Conservation (phyloP, 2,888 invertebrate species). For the Cerastis leucographa region DNA sequence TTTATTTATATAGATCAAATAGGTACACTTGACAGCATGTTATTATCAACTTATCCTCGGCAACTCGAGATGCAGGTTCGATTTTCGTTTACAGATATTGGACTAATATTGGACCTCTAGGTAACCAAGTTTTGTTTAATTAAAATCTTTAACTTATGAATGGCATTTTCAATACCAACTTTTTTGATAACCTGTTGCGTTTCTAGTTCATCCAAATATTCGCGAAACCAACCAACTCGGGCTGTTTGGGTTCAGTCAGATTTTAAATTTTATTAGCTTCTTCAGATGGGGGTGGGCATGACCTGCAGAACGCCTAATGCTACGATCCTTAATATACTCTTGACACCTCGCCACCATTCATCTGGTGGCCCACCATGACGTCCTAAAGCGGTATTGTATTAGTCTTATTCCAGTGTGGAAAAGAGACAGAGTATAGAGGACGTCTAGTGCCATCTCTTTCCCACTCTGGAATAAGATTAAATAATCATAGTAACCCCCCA, state of each 20-base stretch:
- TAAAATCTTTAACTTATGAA: background rate
- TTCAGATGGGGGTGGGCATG: background rate
- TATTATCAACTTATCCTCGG: no score
- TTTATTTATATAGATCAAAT: no score
- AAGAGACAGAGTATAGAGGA: no score
- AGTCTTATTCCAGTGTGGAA: no score
- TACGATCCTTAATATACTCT: background rate
- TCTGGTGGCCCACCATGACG: no score
- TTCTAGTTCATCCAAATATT: background rate
- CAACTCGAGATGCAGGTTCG: background rate
- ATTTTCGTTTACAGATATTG: background rate
- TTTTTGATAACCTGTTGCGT: background rate
- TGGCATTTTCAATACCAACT: background rate
- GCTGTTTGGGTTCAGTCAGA: background rate
- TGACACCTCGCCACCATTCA: background rate
- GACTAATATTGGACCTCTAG: no score
- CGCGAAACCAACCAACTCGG: background rate
- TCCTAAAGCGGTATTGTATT: no score
- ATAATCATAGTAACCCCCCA: no score
- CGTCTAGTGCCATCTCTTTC: no score
- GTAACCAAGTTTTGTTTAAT: no score
- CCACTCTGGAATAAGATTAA: no score
- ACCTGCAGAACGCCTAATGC: background rate
- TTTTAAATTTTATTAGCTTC: background rate
- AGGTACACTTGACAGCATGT: background rate